These are phyloP conservation scores for Chorisops tibialis DNA, from an alignment of 2,888 invertebrate species.

Conservation along the genomic window DNA sequence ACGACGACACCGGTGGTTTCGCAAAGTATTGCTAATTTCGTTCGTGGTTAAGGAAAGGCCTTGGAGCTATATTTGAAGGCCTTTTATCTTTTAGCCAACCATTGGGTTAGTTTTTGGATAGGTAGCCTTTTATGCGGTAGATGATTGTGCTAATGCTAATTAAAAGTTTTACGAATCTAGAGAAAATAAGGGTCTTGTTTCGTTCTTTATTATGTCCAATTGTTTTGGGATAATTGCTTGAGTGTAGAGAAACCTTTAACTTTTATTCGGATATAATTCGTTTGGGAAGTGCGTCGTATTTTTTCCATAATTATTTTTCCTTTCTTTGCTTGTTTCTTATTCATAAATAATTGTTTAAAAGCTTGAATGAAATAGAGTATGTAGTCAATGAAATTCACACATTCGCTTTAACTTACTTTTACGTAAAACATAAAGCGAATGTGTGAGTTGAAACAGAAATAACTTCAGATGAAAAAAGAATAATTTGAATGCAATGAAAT, in stretches of 20 bases:
- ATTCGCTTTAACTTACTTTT: no score
- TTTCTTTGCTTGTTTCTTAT: no score
- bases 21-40: neutral
- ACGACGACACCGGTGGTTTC: neutral
- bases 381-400: no score
- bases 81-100: no score
- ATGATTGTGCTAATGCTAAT: slow-evolving; percentile 25
- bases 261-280: neutral
- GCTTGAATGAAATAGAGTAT: no score
- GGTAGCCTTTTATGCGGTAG: slow-evolving; percentile 3
- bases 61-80: neutral
- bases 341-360: no score
- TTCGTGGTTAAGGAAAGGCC: slow-evolving; percentile 1
- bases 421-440: no score
- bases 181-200: neutral
- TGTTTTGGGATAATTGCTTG: slow-evolving; percentile 21
- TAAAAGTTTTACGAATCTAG: slow-evolving; percentile 21
- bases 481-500: no score
- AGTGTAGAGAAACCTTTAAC: neutral
- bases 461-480: no score
- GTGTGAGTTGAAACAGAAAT: no score
- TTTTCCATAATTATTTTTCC: neutral
- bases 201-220: neutral
- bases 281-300: neutral
- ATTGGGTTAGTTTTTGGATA: no score